Evolutionary conservation across 2,888 invertebrate genomes (phyloP), one percentile per base, ranked within the genome.

Genomic region (Asteroscopus sphinx): DNA sequence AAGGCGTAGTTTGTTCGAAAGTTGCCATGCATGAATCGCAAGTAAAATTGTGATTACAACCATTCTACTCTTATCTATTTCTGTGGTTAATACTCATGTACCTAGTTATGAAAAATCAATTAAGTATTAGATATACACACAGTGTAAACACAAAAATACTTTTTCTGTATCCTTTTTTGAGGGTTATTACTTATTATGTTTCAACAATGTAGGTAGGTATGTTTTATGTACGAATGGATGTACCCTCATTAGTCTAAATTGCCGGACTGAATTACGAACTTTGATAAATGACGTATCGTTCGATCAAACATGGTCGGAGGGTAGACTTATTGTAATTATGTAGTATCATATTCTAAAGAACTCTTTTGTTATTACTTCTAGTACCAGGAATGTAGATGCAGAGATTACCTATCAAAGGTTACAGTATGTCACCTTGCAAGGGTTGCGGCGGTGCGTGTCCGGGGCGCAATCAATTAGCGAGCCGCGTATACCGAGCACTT

Each of bases 401-500:
- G 71, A 66, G 76, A 76, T 76, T 71, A 57, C 49, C n/a, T n/a
- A n/a, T 48, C 42, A 54, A 72, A 73, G 64, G 74, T 63, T 67
- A 69, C 72, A 77, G 63, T 80, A 73, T 80, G 77, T 80, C 80
- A 82, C 81, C 82, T 70, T 76, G 66, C 79, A 81, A 88, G 88
- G 89, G 90, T 87, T 87, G 62, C 79, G 79, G 79, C 79, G 79
- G 79, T 83, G 77, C 79, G 78, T 80, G 76, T 78, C 76, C 77
- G 68, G 82, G 87, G 85, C 77, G 78, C 91, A 93, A 92, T 94
- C 93, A 93, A 94, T 94, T 94, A 93, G 89, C 82, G 82, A 77
- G 83, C 85, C 86, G 88, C 85, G 85, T 88, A 86, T 84, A 83
- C 83, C 83, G 85, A 89, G 85, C 85, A 87, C 89, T 92, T 92